These are phyloP conservation scores for Acanthisitta chloris DNA, from an alignment of 2,113 vertebrate species.

Conservation along the genomic window DNA sequence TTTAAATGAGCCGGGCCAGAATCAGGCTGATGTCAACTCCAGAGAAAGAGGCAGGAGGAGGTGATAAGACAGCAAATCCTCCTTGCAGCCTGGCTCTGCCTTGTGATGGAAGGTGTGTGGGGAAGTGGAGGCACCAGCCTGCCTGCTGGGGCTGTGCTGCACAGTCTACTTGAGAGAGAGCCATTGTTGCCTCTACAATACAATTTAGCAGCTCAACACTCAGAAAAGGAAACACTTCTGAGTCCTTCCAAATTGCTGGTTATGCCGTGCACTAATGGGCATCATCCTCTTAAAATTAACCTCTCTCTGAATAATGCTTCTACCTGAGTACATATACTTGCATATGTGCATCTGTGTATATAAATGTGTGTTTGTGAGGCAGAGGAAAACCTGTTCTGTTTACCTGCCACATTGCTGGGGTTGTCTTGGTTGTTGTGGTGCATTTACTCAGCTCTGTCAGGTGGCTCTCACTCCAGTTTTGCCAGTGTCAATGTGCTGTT, in stretches of 20 bases:
- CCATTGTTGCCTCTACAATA: neutral
- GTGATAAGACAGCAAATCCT: neutral
- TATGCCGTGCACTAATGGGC: neutral
- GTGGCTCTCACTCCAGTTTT: neutral
- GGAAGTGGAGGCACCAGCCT: neutral
- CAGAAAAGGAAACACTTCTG: neutral
- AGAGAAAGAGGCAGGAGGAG: neutral
- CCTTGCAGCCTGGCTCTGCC: neutral
- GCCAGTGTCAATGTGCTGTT: neutral
- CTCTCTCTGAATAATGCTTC: neutral
- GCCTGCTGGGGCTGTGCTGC: neutral
- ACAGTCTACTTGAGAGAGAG: neutral
- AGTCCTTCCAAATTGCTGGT: neutral
- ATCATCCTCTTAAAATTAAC: neutral
- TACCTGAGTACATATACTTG: neutral
- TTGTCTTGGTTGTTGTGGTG: neutral
- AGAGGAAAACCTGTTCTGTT: neutral
- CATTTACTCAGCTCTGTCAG: neutral
- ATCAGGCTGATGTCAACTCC: neutral
- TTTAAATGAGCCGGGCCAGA: neutral
- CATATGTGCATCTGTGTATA: neutral
- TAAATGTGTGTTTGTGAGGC: neutral
- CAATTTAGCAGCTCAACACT: neutral
- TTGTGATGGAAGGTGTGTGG: neutral
- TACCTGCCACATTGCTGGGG: neutral